Evolutionary conservation across 53 echinoderm and acorn worm species (phyloP), one percentile per base, ranked within the genome.

Genomic region (Apostichopus leukothele): DNA sequence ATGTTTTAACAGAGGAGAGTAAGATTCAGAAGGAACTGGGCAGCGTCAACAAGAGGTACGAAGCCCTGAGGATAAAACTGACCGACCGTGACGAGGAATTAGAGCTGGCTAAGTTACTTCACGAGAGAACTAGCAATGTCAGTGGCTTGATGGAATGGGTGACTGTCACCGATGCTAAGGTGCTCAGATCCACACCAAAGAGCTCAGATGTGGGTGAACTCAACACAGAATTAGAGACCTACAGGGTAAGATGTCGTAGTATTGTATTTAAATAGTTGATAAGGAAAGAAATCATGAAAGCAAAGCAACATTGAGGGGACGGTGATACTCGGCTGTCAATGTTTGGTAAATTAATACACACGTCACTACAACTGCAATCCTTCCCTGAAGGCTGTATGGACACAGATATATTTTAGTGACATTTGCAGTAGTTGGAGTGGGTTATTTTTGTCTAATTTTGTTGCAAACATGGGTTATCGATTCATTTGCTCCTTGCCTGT

Each of bases 71-170:
- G 76, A 84, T 80, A 39, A 94, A 93, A 60, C 92, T 99, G 88
- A 93, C 89, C 0, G 96, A 96, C 80, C 92, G 99, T 1, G 95
- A 99, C 8, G 99, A 99, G 78, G 95, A 96, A 83, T 90, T 99
- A 6, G 96, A 96, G 60, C 89, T 97, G 87, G 91, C 94, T 76
- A 94, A 92, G 83, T 79, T 92, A 13, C 89, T 94, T 61, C 88
- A 91, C n/a, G 99, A 99, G 91, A 99, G 93, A 90, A 92, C 93
- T 50, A 92, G 77, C 73, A 94, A 94, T 75, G 92, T 99, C 13
- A 92, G 93, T 4, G 92, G 93, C 19, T 89, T 99, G 83, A 92
- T 96, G 80, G 99, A 99, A 66, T 99, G 99, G 99, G 94, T 99
- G 71, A 96, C 94, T 2, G 93, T 78, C 7, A 96, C 96, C 5